phyloP scores from a whole-genome alignment of 2,797 vertebrate species.

The Apodemus agrarius region DNA sequence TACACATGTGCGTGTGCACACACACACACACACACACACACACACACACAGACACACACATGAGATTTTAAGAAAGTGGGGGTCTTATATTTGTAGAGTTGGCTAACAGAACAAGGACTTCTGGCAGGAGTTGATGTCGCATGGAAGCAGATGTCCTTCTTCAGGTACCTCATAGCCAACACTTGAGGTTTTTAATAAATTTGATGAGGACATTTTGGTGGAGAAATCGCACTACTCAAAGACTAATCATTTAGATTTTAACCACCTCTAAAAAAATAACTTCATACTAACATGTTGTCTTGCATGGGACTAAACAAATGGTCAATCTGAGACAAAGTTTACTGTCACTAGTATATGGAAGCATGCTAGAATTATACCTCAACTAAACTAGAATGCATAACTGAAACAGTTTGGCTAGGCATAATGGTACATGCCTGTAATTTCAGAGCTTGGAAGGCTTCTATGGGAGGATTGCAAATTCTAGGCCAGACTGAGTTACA shows the following conservation, averaged over 20 bases:
- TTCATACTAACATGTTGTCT: conserved; percentile 24
- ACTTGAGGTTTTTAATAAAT: not conserved
- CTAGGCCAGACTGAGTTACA: not conserved
- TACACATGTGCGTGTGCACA: accelerated
- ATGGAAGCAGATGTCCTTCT: conserved; percentile 36
- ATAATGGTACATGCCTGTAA: not conserved
- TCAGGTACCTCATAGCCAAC: not conserved
- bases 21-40: not conserved
- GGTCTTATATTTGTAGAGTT: not conserved
- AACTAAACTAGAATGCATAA: not conserved
- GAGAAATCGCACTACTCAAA: conserved; percentile 10
- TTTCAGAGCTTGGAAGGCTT: not conserved
- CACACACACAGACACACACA: not conserved
- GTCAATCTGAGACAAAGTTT: not conserved
- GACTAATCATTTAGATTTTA: conserved; percentile 25
- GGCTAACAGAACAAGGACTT: not conserved
- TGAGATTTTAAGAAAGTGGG: not conserved
- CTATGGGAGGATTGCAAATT: not conserved
- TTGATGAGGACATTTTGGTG: conserved; percentile 22
- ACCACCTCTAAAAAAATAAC: conserved; percentile 37
- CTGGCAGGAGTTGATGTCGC: not conserved
- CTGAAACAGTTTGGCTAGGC: not conserved
- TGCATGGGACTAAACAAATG: not conserved
- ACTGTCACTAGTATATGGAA: not conserved
- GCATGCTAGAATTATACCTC: not conserved